Evolutionary conservation across 1,140 invertebrate species (phyloP), one percentile per base, ranked within the genome.

Genomic region (Aphelinus certus): DNA sequence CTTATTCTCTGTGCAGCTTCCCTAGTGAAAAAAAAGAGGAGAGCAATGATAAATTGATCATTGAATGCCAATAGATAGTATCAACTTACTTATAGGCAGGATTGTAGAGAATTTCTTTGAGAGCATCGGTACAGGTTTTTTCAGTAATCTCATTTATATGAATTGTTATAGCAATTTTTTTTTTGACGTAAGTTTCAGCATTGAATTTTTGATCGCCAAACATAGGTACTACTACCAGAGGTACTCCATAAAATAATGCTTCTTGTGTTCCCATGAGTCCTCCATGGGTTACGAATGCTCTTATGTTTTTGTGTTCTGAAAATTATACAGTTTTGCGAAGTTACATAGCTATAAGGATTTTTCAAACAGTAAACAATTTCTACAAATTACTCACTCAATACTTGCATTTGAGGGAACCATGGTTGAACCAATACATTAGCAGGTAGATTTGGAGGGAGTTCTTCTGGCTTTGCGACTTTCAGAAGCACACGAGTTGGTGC

Each of bases 181-280:
- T n/a, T n/a, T n/a, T n/a, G n/a, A n/a, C n/a, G n/a, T 81, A 83
- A 6, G 9, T 67, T 4, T 81, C 61, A 60, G 82, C 92, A 2
- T 91, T 89, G 56, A 90, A 89, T 80, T 92, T 92, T 80, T 93
- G 92, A 80, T 95, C 94, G 2, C 90, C 93, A 71, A 91, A 90
- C n/a, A n/a, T n/a, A n/a, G n/a, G n/a, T n/a, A n/a, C n/a, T n/a
- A n/a, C n/a, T n/a, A n/a, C n/a, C n/a, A n/a, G n/a, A n/a, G n/a
- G n/a, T n/a, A n/a, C n/a, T n/a, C n/a, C n/a, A n/a, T n/a, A n/a
- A n/a, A n/a, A n/a, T n/a, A n/a, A n/a, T n/a, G n/a, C n/a, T n/a
- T n/a, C n/a, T n/a, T n/a, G n/a, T n/a, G n/a, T n/a, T n/a, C n/a
- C n/a, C n/a, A n/a, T n/a, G n/a, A n/a, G n/a, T n/a, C n/a, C n/a